Evolutionary conservation across 2,888 invertebrate species (phyloP), one percentile per base, ranked within the genome.

Genomic region (Drosophila nigricruria): DNA sequence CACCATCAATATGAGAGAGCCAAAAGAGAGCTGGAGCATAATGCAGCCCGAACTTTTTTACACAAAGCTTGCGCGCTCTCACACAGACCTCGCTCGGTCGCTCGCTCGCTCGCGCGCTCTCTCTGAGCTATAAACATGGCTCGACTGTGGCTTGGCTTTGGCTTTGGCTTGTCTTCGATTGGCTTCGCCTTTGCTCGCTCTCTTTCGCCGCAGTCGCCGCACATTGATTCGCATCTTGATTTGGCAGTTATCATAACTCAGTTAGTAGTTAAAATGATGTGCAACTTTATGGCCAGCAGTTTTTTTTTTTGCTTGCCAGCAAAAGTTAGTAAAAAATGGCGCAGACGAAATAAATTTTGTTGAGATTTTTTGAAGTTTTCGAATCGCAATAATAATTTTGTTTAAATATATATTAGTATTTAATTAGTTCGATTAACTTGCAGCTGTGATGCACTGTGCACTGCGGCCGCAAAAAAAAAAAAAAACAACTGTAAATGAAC

Each of bases 141-240:
- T 32, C n/a, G n/a, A n/a, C n/a, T n/a, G n/a, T 27, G 16, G 18
- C 32, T 47, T 27, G 16, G 9, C 32, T 47, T 12, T 25, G 10
- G 12, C 45, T 34, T 52, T 40, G 23, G 34, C 43, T 52, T 56
- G 12, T 36, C n/a, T n/a, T 40, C 54, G 42, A 34, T 56, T 61
- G 12, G 45, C 14, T n/a, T 40, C 54, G 42, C 54, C 53, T 32
- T 53, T 27, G 38, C 27, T 27, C 42, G 32, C 60, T 52, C 77
- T 70, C 45, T 47, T 38, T 47, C 66, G 57, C 36, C 25, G 62
- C 57, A n/a, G 34, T 32, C 34, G 38, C 27, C 42, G 70, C 77
- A 65, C 70, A 73, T 58, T 77, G 78, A 77, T 74, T 63, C 78
- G 42, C 56, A 70, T 59, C 61, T 59, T 16, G 43, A 27, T 20